Base-by-base conservation (phyloP, 2,797 vertebrate species). In the Microtus agrestis region DNA sequence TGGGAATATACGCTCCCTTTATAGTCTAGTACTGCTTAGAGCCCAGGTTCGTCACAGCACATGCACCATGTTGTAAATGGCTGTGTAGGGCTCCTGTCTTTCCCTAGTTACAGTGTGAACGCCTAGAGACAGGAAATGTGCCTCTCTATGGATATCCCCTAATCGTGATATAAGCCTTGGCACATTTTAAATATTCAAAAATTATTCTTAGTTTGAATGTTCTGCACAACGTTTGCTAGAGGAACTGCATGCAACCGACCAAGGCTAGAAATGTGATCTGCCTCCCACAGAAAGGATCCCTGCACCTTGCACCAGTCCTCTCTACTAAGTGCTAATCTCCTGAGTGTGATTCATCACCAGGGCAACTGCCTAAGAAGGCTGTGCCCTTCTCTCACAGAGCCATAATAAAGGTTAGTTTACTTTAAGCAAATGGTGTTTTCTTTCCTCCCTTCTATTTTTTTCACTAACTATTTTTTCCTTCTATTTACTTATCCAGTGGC, bases 401-500 rank as follows among this genome's bases (percentile, higher is more conserved):
- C 95, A 93, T 80, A 89, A 91, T 89, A 90, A 94, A 94, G 95
- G 67, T 73, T 69, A 56, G 37, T 95, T 93, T 81, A 90, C 85
- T 96, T 96, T 93, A 96, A 96, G 48, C 91, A 97, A 96, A 94
- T 91, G 73, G 21, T 56, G 84, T 89, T 87, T 95, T 93, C 63
- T 87, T 93, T 77, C 74, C 65, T 56, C 87, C 40, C 81, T 94
- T 51, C 88, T 93, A 78, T 91, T 92, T 96, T 88, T 31, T 43
- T 78, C 84, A 5, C 43, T 67, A 79, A 56, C 74, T 94, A 67
- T 95, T 92, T 96, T 96, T 92, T 27, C 69, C 89, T 90, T 79
- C 69, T 95, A 61, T 95, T 96, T 93, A 48, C 71, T 97, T 97
- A 92, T 40, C 89, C 88, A 40, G 56, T 29, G 81, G 43, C 51